A percentile compares a stretch with the other conserved stretches of the same genome.
Evolutionary conservation across 2,113 vertebrate genomes (phyloP).

Genomic region (Acanthochromis polyacanthus): DNA sequence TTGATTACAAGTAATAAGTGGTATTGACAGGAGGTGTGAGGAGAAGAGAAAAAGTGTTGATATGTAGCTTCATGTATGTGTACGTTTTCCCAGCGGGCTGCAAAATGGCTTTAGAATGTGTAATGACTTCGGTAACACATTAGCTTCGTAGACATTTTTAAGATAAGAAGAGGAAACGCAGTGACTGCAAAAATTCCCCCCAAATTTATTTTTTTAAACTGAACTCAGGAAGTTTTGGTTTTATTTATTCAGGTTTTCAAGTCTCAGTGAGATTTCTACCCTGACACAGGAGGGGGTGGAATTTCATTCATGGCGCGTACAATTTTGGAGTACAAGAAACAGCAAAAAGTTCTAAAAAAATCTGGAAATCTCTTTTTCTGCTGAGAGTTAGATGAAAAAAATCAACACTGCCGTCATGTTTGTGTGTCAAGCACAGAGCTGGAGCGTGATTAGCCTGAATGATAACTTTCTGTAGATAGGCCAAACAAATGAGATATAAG

Average conservation of each 20-base stretch:
- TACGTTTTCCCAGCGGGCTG: constrained; percentile 46
- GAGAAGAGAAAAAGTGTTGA: constrained; percentile 59
- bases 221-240: neutral
- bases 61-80: constrained; percentile 47
- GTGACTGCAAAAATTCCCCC: neutral
- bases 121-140: constrained; percentile 42
- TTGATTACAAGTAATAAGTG: constrained; percentile 78
- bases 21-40: constrained; percentile 75
- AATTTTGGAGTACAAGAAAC: no score
- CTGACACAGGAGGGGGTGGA: no score
- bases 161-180: constrained; percentile 3
- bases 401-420: no score
- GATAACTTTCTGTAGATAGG: no score
- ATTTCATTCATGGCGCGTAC: no score
- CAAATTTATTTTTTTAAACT: neutral
- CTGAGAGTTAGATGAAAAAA: no score
- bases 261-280: neutral
- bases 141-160: constrained; percentile 16
- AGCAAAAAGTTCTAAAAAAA: no score
- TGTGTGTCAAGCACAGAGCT: no score
- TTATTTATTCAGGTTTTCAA: neutral
- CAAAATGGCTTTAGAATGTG: constrained; percentile 45
- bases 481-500: no score
- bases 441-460: no score
- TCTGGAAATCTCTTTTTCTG: no score